These are phyloP conservation scores for Halesus radiatus DNA, from an alignment of 1,140 invertebrate genomes.

Conservation along the genomic window DNA sequence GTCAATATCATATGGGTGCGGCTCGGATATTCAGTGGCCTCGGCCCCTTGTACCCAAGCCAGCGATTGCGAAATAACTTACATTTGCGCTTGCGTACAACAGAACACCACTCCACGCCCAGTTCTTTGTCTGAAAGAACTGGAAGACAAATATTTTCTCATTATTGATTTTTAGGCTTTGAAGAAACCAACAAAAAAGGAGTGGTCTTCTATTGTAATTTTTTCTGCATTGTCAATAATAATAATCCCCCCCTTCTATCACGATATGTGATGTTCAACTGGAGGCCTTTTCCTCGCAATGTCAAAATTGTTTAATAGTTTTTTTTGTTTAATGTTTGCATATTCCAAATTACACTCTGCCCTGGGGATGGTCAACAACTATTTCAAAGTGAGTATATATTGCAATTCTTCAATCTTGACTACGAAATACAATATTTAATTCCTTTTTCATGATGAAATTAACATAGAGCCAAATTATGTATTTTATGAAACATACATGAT, in stretches of 20 bases:
- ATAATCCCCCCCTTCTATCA: constrained; percentile 3
- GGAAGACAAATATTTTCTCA: not conserved
- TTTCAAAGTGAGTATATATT: constrained; percentile 26
- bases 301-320: constrained; percentile 4
- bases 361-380: not conserved
- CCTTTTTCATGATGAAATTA: constrained; percentile 46
- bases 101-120: not conserved
- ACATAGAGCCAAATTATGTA: constrained; percentile 55
- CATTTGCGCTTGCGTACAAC: constrained; percentile 24
- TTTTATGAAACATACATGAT: constrained; percentile 52
- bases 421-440: not conserved
- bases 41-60: not conserved
- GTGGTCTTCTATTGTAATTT: constrained; percentile 28
- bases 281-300: constrained; percentile 7
- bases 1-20: constrained; percentile 7
- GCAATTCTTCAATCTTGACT: not conserved
- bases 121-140: not conserved
- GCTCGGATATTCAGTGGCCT: not conserved
- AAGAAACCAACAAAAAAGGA: not conserved
- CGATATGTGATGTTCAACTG: not conserved
- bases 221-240: not conserved
- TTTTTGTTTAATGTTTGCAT: constrained; percentile 8
- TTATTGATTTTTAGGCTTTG: not conserved
- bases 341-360: not conserved
- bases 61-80: constrained; percentile 18